Percentiles rank a stretch among this genome's conserved stretches.
These are phyloP conservation scores for Drosophila austrosaltans DNA, from an alignment of 2,888 invertebrate species.

Conservation along the genomic window DNA sequence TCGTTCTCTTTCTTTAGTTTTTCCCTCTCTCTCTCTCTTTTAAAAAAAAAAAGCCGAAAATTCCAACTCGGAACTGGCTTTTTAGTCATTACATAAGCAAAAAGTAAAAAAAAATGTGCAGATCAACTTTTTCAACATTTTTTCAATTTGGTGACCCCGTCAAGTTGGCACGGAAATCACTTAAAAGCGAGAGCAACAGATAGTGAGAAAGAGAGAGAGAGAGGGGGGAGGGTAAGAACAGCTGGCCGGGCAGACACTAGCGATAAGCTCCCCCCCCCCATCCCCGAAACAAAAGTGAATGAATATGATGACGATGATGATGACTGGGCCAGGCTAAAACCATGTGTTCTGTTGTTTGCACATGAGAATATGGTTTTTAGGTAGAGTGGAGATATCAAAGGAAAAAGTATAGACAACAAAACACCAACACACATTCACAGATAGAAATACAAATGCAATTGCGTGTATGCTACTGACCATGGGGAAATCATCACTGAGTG, in stretches of 20 bases:
- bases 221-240: constrained; percentile 27
- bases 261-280: constrained; percentile 26
- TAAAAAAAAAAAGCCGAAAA: not conserved
- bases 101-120: constrained; percentile 34
- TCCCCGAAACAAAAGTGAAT: constrained; percentile 22
- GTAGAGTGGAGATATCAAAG: constrained; percentile 10
- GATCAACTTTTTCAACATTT: constrained; percentile 60
- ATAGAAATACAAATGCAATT: constrained; percentile 2
- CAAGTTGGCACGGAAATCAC: constrained; percentile 54
- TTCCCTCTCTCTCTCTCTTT: not conserved
- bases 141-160: constrained; percentile 38
- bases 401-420: not conserved
- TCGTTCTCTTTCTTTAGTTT: not conserved
- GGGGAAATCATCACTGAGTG: not conserved
- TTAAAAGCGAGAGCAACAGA: constrained; percentile 4
- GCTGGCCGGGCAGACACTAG: constrained; percentile 32
- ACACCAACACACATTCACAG: not conserved
- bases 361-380: constrained; percentile 26
- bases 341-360: constrained; percentile 23
- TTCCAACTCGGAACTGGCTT: constrained; percentile 5
- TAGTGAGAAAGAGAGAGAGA: not conserved
- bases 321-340: constrained; percentile 4
- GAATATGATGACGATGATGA: constrained; percentile 40
- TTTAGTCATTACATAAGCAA: constrained; percentile 31
- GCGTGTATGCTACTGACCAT: not conserved